Conservation (phyloP, 2,888 invertebrate species). For the Morpho deidamia region DNA sequence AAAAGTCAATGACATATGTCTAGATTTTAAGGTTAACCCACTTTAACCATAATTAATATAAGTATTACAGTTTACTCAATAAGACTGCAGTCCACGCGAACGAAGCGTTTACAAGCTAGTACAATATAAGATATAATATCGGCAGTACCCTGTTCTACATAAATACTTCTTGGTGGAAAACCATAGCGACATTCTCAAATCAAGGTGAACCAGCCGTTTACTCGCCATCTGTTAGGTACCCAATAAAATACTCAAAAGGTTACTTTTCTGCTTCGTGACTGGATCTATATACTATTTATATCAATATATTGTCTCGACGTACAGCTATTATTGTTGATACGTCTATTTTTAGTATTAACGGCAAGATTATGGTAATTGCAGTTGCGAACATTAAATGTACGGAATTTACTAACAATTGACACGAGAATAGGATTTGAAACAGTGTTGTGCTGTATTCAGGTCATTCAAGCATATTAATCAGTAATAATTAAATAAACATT, state of each 20-base stretch:
- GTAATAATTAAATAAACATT: background rate
- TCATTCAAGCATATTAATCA: slow-evolving; percentile 1
- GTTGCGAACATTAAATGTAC: slow-evolving; percentile 16
- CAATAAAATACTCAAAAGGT: slow-evolving; percentile 52
- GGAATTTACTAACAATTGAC: slow-evolving; percentile 17
- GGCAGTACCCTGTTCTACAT: slow-evolving; percentile 15
- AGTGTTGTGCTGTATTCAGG: slow-evolving; percentile 11
- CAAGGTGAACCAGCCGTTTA: slow-evolving; percentile 55
- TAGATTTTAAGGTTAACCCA: no score
- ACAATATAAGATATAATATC: no score
- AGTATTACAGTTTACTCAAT: no score
- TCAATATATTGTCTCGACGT: slow-evolving; percentile 38
- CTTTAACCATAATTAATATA: no score
- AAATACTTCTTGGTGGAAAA: slow-evolving; percentile 30
- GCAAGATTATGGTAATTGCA: slow-evolving; percentile 31
- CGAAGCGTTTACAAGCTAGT: no score
- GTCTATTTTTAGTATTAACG: slow-evolving; percentile 31
- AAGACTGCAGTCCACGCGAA: no score
- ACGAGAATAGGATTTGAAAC: slow-evolving; percentile 20
- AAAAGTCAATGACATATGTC: no score
- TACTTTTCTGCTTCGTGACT: slow-evolving; percentile 52
- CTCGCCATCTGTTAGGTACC: slow-evolving; percentile 39
- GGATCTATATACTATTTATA: slow-evolving; percentile 32
- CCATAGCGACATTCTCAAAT: slow-evolving; percentile 47
- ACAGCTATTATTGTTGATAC: slow-evolving; percentile 28